A percentile compares a stretch with the other conserved stretches of the same genome.
These are phyloP conservation scores for Halesus radiatus DNA, from an alignment of 1,140 invertebrate genomes.

Conservation along the genomic window DNA sequence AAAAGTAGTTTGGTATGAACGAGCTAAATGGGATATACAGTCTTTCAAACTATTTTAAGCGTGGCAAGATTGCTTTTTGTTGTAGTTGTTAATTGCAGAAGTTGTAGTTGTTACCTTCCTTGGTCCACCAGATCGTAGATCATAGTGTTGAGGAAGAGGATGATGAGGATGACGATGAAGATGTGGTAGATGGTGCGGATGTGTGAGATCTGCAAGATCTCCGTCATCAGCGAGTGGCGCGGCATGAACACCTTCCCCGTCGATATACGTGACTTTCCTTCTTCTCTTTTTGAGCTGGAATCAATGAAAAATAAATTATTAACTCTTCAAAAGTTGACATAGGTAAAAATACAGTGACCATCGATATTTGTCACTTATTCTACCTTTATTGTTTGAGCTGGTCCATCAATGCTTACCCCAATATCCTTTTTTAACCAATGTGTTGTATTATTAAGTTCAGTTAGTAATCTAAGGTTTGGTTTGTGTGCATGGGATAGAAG, in stretches of 20 bases:
- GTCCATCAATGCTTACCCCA: no score
- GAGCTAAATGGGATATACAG: no score
- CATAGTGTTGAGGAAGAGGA: slow-evolving; percentile 81
- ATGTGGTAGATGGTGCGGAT: slow-evolving; percentile 88
- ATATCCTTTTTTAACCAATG: no score
- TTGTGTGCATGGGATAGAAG: neutral
- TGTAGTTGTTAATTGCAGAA: no score
- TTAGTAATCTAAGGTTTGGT: no score
- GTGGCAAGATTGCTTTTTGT: no score
- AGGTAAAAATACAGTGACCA: neutral
- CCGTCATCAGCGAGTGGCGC: slow-evolving; percentile 83
- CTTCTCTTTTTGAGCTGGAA: neutral
- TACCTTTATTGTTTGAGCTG: no score
- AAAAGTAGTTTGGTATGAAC: no score
- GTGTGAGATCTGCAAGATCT: slow-evolving; percentile 82
- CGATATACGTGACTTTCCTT: neutral
- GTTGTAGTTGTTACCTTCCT: slow-evolving; percentile 78
- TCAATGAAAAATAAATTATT: neutral
- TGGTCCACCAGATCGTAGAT: slow-evolving; percentile 80
- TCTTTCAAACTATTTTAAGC: no score
- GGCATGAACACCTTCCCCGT: slow-evolving; percentile 76
- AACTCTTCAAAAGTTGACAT: neutral
- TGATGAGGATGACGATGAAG: slow-evolving; percentile 83
- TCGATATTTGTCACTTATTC: neutral
- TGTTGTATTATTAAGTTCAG: neutral